phyloP scores from a whole-genome alignment of 2,888 invertebrate genomes.

The Chymomyza procnemis region DNA sequence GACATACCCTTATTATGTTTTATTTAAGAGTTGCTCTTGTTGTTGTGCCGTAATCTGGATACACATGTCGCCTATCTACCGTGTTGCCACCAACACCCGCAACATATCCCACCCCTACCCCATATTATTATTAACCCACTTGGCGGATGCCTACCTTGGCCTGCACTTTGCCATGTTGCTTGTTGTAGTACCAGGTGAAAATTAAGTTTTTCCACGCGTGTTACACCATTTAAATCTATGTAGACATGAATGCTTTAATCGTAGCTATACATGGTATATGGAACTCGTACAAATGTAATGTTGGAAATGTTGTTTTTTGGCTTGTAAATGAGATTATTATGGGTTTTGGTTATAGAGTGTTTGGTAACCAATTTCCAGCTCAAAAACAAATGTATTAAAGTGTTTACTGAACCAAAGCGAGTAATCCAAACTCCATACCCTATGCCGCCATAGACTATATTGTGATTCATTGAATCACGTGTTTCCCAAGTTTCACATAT shows the following conservation, averaged over 20 bases:
- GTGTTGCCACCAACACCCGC: background rate
- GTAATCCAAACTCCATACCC: too few species aligned
- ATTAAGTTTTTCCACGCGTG: conserved; percentile 25
- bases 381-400: background rate
- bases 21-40: conserved; percentile 36
- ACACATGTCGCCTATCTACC: conserved; percentile 33
- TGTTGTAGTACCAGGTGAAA: conserved; percentile 44
- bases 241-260: background rate
- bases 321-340: background rate
- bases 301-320: background rate
- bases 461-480: background rate
- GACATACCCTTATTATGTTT: conserved; percentile 50
- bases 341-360: background rate
- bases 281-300: background rate
- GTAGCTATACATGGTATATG: background rate
- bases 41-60: conserved; percentile 34
- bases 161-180: background rate
- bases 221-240: conserved; percentile 32
- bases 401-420: background rate
- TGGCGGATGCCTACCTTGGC: background rate
- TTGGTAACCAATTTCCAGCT: background rate
- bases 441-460: too few species aligned
- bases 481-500: background rate
- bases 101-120: background rate
- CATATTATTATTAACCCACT: background rate